Percentiles rank a stretch among this genome's conserved stretches.
phyloP scores from a whole-genome alignment of 1,140 invertebrate genomes.

The Drosophila orena region DNA sequence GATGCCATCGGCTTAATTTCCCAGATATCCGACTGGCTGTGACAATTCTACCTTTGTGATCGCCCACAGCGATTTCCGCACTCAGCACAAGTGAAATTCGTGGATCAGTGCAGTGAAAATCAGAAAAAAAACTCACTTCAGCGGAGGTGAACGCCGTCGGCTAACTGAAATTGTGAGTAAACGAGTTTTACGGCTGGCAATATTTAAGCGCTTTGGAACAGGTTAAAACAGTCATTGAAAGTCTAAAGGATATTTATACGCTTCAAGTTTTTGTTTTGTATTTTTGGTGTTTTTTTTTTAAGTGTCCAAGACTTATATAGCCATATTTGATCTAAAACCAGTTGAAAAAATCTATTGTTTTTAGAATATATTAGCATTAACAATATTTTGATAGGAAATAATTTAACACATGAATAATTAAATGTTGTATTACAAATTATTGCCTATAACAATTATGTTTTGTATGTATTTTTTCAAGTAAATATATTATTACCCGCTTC shows the following conservation, averaged over 20 bases:
- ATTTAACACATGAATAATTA: too few relatives aligned
- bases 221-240: not conserved
- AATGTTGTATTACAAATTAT: too few relatives aligned
- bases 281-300: slow-evolving; percentile 24
- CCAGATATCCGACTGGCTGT: slow-evolving; percentile 28
- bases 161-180: slow-evolving; percentile 48
- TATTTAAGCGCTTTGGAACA: not conserved
- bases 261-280: slow-evolving; percentile 14
- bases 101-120: slow-evolving; percentile 40
- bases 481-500: too few relatives aligned
- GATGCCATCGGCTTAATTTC: slow-evolving; percentile 63
- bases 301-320: not conserved
- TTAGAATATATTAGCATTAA: too few relatives aligned
- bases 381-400: too few relatives aligned
- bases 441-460: too few relatives aligned
- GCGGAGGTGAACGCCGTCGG: slow-evolving; percentile 45
- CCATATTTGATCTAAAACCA: too few relatives aligned
- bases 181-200: slow-evolving; percentile 1
- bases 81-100: slow-evolving; percentile 26
- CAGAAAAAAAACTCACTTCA: slow-evolving; percentile 18
- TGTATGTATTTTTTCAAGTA: not conserved
- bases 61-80: slow-evolving; percentile 29
- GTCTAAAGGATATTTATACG: not conserved
- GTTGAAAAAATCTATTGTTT: too few relatives aligned
- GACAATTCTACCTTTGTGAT: slow-evolving; percentile 19